Conservation (phyloP, 2,113 vertebrate species). For the Carassius gibelio region DNA sequence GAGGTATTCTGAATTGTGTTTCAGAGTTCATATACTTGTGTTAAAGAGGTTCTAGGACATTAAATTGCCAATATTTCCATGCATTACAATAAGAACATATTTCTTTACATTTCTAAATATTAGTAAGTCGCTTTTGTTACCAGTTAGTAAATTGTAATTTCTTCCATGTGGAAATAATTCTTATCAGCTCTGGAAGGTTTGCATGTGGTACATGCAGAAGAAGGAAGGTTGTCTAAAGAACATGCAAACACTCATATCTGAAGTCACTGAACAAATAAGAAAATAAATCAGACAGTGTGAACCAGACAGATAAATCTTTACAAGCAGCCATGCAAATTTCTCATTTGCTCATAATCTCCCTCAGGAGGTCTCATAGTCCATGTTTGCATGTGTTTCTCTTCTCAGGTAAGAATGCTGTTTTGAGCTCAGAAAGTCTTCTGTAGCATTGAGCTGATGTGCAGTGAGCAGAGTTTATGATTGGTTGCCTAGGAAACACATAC, state of each 20-base stretch:
- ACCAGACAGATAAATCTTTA: background rate
- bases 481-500: constrained; percentile 78
- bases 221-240: background rate
- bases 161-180: background rate
- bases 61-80: no score
- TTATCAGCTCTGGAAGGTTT: background rate
- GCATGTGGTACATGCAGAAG: background rate
- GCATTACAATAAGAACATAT: no score
- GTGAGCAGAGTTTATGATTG: constrained; percentile 72
- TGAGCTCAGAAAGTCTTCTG: background rate
- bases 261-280: background rate
- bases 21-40: no score
- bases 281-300: constrained; percentile 1
- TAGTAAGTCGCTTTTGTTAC: background rate
- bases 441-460: background rate
- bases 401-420: constrained; percentile 39
- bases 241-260: background rate
- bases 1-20: no score
- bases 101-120: background rate
- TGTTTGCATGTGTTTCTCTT: constrained; percentile 22
- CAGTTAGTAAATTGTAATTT: constrained; percentile 16
- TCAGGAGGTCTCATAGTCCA: background rate
- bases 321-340: constrained; percentile 3
- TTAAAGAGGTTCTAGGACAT: no score
- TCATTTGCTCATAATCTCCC: background rate